Percentiles rank a stretch among this genome's conserved stretches.
Evolutionary conservation across 2,113 vertebrate genomes (phyloP).

Genomic region (Sinocyclocheilus grahami): DNA sequence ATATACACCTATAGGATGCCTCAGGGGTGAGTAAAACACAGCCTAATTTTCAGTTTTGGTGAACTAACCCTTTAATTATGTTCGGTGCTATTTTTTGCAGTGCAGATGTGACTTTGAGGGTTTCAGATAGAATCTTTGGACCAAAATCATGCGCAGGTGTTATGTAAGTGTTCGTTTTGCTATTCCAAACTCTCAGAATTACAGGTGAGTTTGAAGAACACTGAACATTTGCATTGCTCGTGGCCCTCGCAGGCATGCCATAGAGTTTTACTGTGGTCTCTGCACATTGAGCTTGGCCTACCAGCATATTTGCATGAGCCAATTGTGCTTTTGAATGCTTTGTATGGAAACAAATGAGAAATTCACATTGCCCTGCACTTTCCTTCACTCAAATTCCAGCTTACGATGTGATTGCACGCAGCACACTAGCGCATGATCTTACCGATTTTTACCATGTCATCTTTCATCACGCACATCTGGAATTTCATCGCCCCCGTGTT

Average conservation of each 20-base stretch:
- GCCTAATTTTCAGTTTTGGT: no score
- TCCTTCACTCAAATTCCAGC: constrained; percentile 17
- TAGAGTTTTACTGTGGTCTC: constrained; percentile 47
- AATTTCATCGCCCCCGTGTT: constrained; percentile 48
- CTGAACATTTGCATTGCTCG: constrained; percentile 50
- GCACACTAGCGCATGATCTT: constrained; percentile 1
- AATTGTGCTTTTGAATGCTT: constrained; percentile 51
- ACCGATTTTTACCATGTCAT: constrained; percentile 50
- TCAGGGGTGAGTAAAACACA: no score
- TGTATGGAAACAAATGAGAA: constrained; percentile 62
- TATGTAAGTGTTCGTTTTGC: not conserved
- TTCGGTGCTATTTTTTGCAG: not conserved
- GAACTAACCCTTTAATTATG: not conserved
- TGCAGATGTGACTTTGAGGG: not conserved
- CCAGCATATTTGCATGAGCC: constrained; percentile 57
- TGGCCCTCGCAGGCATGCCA: not conserved
- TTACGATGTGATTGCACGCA: constrained; percentile 6
- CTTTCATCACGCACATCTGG: constrained; percentile 57
- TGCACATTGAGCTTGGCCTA: constrained; percentile 28
- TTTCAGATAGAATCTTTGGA: not conserved
- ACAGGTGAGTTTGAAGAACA: constrained; percentile 28
- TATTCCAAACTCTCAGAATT: constrained; percentile 1
- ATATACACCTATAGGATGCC: no score
- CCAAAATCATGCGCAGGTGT: not conserved
- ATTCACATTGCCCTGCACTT: constrained; percentile 34